Evolutionary conservation across 2,113 vertebrate genomes (phyloP).

Genomic region (Thalassoma bifasciatum): DNA sequence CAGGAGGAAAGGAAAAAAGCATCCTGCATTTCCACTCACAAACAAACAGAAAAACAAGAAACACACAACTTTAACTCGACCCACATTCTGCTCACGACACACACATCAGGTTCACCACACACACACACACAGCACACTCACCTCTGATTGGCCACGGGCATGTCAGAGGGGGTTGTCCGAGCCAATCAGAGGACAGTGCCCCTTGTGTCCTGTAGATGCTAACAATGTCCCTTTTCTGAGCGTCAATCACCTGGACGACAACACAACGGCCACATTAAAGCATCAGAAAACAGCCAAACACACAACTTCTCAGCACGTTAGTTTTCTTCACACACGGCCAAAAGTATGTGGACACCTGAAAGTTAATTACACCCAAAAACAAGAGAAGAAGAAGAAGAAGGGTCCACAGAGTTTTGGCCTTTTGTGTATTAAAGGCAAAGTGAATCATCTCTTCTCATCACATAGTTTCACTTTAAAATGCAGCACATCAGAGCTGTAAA

Average conservation of each 20-base stretch:
- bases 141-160: slow-evolving; percentile 88
- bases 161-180: slow-evolving; percentile 85
- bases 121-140: slow-evolving; percentile 77
- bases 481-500: not conserved
- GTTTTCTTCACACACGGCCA: not conserved
- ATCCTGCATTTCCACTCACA: not conserved
- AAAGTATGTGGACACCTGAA: not conserved
- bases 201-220: slow-evolving; percentile 80
- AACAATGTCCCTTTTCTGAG: slow-evolving; percentile 77
- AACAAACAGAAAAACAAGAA: slow-evolving; percentile 16
- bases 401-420: slow-evolving; percentile 14
- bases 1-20: not conserved
- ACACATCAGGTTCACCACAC: slow-evolving; percentile 9
- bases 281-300: not conserved
- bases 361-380: not conserved
- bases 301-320: not conserved
- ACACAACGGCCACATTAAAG: slow-evolving; percentile 71
- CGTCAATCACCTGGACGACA: slow-evolving; percentile 82
- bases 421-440: not conserved
- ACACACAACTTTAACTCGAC: not conserved
- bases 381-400: no score
- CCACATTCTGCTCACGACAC: not conserved
- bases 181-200: slow-evolving; percentile 87
- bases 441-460: not conserved
- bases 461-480: not conserved